A percentile compares a stretch with the other conserved stretches of the same genome.
Conservation (phyloP, 2,113 vertebrate genomes). For the Chaetops frenatus region DNA sequence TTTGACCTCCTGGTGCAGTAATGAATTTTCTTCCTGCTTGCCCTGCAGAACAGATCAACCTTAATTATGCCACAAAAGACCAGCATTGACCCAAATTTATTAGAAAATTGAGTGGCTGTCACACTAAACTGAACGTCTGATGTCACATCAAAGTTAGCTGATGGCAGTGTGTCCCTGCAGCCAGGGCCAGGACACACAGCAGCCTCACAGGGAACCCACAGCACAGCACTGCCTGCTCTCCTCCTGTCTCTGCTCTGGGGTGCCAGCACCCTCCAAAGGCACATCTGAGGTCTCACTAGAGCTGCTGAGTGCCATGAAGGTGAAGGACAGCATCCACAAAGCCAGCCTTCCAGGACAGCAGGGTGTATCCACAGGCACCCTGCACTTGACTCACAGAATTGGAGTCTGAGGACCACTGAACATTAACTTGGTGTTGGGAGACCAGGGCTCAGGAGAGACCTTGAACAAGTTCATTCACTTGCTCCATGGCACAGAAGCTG, state of each 20-base stretch:
- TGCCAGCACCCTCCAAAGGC: neutral
- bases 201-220: neutral
- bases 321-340: neutral
- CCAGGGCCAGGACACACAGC: accelerated
- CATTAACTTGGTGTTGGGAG: neutral
- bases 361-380: accelerated
- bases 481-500: neutral
- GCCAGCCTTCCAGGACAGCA: neutral
- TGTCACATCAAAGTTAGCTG: neutral
- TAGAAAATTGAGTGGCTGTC: slow-evolving; percentile 36
- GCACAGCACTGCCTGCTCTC: accelerated
- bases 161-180: neutral
- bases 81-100: slow-evolving; percentile 35
- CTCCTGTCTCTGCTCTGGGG: neutral
- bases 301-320: neutral
- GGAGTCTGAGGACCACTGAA: neutral
- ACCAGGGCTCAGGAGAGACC: neutral
- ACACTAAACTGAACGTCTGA: neutral
- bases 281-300: neutral
- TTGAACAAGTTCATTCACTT: neutral
- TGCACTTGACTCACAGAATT: accelerated
- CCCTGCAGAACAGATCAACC: neutral
- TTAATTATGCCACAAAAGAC: slow-evolving; percentile 30
- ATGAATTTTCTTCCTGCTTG: slow-evolving; percentile 30
- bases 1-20: neutral